Percentiles rank a stretch among this genome's conserved stretches.
Evolutionary conservation across 1,140 invertebrate species (phyloP).

Genomic region (Hycleus cichorii): DNA sequence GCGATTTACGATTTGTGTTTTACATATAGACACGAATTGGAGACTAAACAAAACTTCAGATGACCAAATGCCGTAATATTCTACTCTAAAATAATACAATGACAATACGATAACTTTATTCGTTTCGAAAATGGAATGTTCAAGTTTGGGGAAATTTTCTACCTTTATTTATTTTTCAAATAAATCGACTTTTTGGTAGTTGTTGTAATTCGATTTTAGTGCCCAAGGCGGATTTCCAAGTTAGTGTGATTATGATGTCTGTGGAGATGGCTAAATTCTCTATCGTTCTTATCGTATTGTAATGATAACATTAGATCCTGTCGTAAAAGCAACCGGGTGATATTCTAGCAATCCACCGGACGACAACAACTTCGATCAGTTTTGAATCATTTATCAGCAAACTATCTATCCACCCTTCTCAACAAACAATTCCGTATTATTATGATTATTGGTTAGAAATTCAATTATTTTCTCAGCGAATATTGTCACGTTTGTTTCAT

Average conservation of each 20-base stretch:
- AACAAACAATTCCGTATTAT: neutral
- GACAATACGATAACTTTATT: too few relatives aligned
- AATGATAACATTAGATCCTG: constrained; percentile 18
- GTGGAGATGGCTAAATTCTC: neutral
- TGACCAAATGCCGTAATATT: too few relatives aligned
- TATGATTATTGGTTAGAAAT: constrained; percentile 3
- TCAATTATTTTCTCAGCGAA: neutral
- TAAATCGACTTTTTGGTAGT: too few relatives aligned
- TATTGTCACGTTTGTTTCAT: too few relatives aligned
- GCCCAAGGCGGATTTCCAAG: neutral
- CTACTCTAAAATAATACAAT: too few relatives aligned
- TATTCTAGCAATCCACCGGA: constrained; percentile 12
- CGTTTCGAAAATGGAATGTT: too few relatives aligned
- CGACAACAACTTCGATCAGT: constrained; percentile 5
- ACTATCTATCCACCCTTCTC: neutral
- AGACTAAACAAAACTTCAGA: too few relatives aligned
- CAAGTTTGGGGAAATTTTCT: too few relatives aligned
- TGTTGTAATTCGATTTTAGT: neutral
- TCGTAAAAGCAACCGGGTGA: constrained; percentile 19
- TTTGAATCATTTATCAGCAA: constrained; percentile 20
- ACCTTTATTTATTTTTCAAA: too few relatives aligned
- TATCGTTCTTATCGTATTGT: constrained; percentile 11
- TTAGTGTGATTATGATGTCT: neutral
- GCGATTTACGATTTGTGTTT: constrained; percentile 14
- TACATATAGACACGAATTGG: too few relatives aligned